Conservation (phyloP, 2,888 invertebrate species). For the Heliconius hortense region DNA sequence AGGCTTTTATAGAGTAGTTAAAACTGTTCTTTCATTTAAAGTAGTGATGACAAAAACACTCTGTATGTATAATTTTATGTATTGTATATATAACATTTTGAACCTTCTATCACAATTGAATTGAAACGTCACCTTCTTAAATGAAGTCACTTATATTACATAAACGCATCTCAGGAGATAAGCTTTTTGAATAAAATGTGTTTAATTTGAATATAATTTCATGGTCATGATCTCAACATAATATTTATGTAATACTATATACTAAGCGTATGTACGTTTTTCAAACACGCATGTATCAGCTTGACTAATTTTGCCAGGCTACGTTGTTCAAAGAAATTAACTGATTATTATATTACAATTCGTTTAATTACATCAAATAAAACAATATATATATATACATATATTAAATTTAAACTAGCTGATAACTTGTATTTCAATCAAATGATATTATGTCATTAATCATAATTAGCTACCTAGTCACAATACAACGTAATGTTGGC, state of each 20-base stretch:
- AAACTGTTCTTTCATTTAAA: too few species aligned
- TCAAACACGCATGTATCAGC: background rate
- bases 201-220: too few species aligned
- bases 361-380: background rate
- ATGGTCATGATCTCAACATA: background rate
- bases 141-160: background rate
- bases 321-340: background rate
- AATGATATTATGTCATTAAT: constrained; percentile 41
- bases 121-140: background rate
- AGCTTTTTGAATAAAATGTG: background rate
- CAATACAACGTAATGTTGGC: constrained; percentile 54
- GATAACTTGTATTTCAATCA: background rate
- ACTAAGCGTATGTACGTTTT: background rate
- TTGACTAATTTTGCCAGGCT: background rate
- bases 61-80: too few species aligned
- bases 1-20: too few species aligned
- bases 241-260: background rate
- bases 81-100: background rate
- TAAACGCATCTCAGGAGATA: background rate
- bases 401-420: background rate
- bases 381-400: background rate
- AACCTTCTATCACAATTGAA: background rate
- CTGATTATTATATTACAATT: background rate
- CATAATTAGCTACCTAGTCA: constrained; percentile 51
- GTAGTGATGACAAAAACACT: too few species aligned